phyloP scores from a whole-genome alignment of 2,113 vertebrate species.

The Mastomys natalensis region DNA sequence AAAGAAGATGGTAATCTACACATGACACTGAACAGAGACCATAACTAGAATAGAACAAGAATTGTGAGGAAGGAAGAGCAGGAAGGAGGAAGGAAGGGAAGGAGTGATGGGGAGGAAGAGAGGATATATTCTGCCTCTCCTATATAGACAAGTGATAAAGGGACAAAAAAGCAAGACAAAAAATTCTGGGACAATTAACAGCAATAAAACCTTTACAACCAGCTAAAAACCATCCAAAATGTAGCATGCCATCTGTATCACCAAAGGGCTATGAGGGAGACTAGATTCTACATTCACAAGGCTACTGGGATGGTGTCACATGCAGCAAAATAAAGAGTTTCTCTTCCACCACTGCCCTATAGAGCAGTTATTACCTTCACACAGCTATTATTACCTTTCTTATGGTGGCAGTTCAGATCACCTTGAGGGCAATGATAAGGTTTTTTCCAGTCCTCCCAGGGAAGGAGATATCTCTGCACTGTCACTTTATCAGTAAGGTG shows the following conservation, averaged over 20 bases:
- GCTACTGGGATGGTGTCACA: background rate
- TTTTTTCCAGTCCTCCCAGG: background rate
- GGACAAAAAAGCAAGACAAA: background rate
- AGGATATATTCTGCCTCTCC: background rate
- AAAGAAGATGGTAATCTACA: constrained; percentile 29
- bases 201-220: background rate
- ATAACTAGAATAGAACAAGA: background rate
- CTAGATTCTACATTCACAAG: background rate
- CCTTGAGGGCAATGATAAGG: background rate
- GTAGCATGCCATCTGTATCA: background rate
- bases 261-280: background rate
- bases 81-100: background rate
- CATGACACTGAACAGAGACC: background rate
- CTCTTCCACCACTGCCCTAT: background rate
- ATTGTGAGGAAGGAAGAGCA: background rate
- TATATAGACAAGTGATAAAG: background rate
- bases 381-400: background rate
- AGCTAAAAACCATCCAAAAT: constrained; percentile 2
- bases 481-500: background rate
- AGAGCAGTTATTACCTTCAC: background rate
- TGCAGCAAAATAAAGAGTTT: background rate
- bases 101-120: background rate
- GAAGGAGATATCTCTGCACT: background rate
- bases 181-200: background rate
- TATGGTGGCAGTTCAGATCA: background rate